Evolutionary conservation across 2,797 vertebrate genomes (phyloP).

Genomic region (Parotocinclus haroldoi): DNA sequence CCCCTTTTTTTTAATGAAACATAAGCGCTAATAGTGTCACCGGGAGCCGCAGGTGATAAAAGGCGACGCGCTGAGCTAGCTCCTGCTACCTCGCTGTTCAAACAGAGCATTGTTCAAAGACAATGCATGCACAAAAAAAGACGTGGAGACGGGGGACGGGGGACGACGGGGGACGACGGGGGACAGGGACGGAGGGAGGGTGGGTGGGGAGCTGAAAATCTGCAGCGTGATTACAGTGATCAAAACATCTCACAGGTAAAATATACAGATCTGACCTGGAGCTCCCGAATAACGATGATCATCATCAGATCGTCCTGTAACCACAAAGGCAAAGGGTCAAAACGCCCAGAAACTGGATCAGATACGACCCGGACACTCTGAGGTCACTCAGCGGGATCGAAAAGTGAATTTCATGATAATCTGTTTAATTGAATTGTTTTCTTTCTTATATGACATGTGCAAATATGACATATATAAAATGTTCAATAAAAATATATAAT

Average conservation of each 20-base stretch:
- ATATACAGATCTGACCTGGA: conserved; percentile 55
- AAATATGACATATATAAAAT: too few species aligned
- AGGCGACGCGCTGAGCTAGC: conserved; percentile 43
- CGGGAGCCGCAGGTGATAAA: conserved; percentile 52
- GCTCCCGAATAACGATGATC: not conserved
- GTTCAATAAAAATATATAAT: too few species aligned
- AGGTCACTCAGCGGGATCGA: too few species aligned
- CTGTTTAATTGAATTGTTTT: too few species aligned
- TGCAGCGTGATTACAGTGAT: conserved; percentile 47
- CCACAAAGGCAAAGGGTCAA: too few species aligned
- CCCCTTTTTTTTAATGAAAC: conserved; percentile 51
- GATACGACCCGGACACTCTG: too few species aligned
- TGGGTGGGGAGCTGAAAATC: too few species aligned
- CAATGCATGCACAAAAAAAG: conserved; percentile 53
- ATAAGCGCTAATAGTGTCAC: conserved; percentile 51
- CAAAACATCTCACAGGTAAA: conserved; percentile 54
- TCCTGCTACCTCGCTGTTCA: conserved; percentile 49
- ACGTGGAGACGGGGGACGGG: conserved; percentile 21
- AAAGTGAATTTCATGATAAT: too few species aligned
- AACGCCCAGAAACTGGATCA: too few species aligned
- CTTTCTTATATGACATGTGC: too few species aligned
- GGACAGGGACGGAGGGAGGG: conserved; percentile 8
- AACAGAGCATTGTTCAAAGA: conserved; percentile 56
- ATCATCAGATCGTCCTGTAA: too few species aligned
- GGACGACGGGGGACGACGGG: conserved; percentile 1